Base-by-base conservation (phyloP, 2,113 vertebrate species). In the Corydoras sp. region DNA sequence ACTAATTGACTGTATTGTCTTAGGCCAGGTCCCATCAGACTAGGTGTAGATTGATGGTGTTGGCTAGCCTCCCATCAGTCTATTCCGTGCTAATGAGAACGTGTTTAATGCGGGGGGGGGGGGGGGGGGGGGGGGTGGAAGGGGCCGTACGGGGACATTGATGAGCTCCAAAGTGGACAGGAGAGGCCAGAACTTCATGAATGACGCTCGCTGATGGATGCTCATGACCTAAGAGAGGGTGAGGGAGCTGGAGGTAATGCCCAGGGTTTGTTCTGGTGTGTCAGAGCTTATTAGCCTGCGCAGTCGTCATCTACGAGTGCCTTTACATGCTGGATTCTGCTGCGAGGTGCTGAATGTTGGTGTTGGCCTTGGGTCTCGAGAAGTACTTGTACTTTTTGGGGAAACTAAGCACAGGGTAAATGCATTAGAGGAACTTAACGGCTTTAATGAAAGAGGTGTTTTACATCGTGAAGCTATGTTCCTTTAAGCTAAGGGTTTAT, bases 1-100 rank as follows among this genome's bases (percentile, higher is more conserved):
- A 86, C 82, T 85, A 87, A 89, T 88, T 88, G 85, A 88, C 85
- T 83, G 83, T 76, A 83, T 81, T 82, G 75, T 85, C 82, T 81
- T 81, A 78, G 80, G 71, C 79, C 75, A 72, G 75, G 81, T 87
- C 83, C 78, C 82, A 81, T 80, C 82, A 83, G 83, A 84, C 75
- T 60, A 65, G 69, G 69, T 78, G 79, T 74, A 83, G 81, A 89
- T 86, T 81, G 84, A 88, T 85, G 82, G 83, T 78, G 71, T 83
- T 84, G 83, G 85, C 81, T 79, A 84, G 74, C 79, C 77, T 75
- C 80, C 83, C 79, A 87, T 87, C 82, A 88, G 83, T 81, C 75
- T 73, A 81, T 82, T 85, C 77, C 71, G 75, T 69, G 71, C 78
- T 87, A 87, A 87, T 88, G 85, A 89, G 83, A 87, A 86, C 79